A percentile compares a stretch with the other conserved stretches of the same genome.
Evolutionary conservation across 2,797 vertebrate species (phyloP).

Genomic region (Gallinago solitaria): DNA sequence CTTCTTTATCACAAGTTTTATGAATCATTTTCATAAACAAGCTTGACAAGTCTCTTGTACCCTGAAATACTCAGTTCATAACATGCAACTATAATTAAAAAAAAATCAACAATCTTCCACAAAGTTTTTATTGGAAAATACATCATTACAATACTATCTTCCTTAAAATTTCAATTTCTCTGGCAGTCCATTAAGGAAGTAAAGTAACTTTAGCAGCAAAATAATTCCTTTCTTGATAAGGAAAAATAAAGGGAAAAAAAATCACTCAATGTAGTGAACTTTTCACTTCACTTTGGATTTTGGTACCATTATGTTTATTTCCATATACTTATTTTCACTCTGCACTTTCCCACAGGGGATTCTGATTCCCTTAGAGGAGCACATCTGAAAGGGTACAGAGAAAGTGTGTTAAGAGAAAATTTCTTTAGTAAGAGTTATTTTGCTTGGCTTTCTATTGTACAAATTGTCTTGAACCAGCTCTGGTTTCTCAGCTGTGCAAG

Average conservation of each 20-base stretch:
- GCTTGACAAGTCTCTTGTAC: background rate
- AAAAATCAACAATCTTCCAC: background rate
- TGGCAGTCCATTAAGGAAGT: background rate
- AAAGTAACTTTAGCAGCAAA: background rate
- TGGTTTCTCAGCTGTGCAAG: background rate
- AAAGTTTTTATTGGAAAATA: background rate
- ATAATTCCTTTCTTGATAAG: background rate
- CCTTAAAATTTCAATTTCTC: background rate
- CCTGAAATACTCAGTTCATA: background rate
- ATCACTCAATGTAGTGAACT: background rate
- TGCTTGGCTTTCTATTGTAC: background rate
- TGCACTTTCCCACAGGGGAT: background rate
- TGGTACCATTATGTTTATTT: background rate
- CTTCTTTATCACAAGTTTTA: background rate
- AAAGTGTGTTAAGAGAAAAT: background rate
- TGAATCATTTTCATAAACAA: background rate
- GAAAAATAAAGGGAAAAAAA: background rate
- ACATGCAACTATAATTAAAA: background rate
- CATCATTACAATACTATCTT: background rate
- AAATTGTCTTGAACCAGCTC: background rate
- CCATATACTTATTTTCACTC: background rate
- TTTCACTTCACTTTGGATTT: background rate
- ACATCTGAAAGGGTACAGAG: background rate
- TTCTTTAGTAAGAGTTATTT: background rate
- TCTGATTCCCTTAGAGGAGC: background rate